Base-by-base conservation (phyloP, 2,888 invertebrate species). In the Caenorhabditis sulstoni region DNA sequence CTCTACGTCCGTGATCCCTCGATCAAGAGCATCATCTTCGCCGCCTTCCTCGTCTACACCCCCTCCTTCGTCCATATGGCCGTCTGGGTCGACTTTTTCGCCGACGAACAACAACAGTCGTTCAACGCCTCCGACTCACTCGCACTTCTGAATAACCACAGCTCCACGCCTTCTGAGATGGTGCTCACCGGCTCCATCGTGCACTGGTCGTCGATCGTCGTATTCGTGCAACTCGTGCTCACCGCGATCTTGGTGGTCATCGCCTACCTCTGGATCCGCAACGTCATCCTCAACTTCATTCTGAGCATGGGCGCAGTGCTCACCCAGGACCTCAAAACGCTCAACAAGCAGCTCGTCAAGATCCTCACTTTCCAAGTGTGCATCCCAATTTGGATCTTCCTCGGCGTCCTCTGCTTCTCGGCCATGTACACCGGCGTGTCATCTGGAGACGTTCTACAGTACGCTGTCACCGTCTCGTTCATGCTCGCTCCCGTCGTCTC, bases 281-380 rank as follows among this genome's bases (percentile, higher is more conserved):
- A 74, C 29, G 66, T 74, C 8, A 44, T 74, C 8, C 35, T 74
- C 1, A 74, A 74, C 23, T 74, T 74, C 39, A 52, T 74, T 7
- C 12, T 74, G 37, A 58, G 58, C 52, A 74, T 74, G 74, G 74
- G 74, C 20, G 59, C 59, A 12, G 50, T 53, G 3, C 37, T 74
- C 8, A 45, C 65, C 0, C 59, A 59, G 47, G 74, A 74, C 53
- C 52, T 58, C 18, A 74, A 74, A 41, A 22, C 65, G 29, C 59
- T 74, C 45, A 74, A 74, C 44, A 50, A 59, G 53, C 74, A 74
- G 41, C 39, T 74, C 37, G 74, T 74, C 16, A 74, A 74, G 66
- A 74, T 74, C 29, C 74, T 74, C 9, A 74, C 74, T 1, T 74
- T 74, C 66, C 74, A 74, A 66, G 74, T 74, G 12, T 74, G 74